phyloP scores from a whole-genome alignment of 2,888 invertebrate species.

The Patella depressa region DNA sequence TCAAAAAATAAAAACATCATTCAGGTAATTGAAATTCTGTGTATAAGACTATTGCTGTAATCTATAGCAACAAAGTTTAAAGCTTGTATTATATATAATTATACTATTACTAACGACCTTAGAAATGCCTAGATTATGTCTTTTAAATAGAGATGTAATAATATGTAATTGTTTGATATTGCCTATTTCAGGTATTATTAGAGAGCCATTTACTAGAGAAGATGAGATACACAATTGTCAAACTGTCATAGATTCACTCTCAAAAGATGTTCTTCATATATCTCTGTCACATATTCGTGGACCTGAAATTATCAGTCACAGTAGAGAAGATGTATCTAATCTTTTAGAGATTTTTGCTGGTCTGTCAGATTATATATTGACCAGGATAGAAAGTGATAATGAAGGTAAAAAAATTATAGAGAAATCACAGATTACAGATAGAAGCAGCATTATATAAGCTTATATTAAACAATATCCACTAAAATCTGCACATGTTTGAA shows the following conservation, averaged over 20 bases:
- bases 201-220: conserved; percentile 54
- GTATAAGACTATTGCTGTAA: too few relatives aligned
- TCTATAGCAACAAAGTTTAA: too few relatives aligned
- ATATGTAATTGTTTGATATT: conserved; percentile 2
- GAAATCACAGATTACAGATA: too few relatives aligned
- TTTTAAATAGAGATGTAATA: neutral
- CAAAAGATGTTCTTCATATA: conserved; percentile 66
- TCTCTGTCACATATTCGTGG: conserved; percentile 67
- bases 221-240: conserved; percentile 70
- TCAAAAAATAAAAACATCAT: too few relatives aligned
- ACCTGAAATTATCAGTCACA: neutral
- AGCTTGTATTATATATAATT: too few relatives aligned
- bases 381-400: conserved; percentile 5
- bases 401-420: too few relatives aligned
- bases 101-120: too few relatives aligned
- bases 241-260: conserved; percentile 66
- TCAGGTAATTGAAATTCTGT: too few relatives aligned
- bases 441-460: too few relatives aligned
- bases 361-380: conserved; percentile 11
- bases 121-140: neutral
- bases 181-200: conserved; percentile 49
- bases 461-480: too few relatives aligned
- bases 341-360: conserved; percentile 13
- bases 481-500: too few relatives aligned
- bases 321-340: neutral